These are phyloP conservation scores for Drosophila quinaria DNA, from an alignment of 2,888 invertebrate species.

Conservation along the genomic window DNA sequence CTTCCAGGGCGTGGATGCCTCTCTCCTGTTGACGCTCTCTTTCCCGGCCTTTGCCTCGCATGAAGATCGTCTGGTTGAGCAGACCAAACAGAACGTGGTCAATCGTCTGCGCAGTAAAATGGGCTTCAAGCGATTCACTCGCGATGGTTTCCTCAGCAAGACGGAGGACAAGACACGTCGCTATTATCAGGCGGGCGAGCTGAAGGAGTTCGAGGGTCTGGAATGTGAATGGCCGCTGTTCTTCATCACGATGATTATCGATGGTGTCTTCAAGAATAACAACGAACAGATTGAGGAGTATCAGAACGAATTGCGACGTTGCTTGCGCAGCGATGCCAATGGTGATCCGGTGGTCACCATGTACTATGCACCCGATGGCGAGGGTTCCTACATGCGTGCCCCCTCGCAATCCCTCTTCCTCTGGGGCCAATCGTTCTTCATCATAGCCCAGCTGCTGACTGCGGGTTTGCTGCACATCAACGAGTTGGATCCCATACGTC, in stretches of 20 bases:
- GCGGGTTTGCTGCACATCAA: conserved; percentile 96
- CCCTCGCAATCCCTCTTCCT: conserved; percentile 90
- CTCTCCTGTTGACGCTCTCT: conserved; percentile 96
- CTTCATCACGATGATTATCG: conserved; percentile 97
- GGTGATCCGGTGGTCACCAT: conserved; percentile 97
- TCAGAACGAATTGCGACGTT: conserved; percentile 92
- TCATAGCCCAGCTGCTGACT: conserved; percentile 96
- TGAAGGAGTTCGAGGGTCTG: conserved; percentile 97
- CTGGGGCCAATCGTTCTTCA: conserved; percentile 98
- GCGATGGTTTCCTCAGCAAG: conserved; percentile 97
- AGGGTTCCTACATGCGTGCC: conserved; percentile 84
- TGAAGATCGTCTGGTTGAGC: conserved; percentile 94
- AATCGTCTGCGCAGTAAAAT: conserved; percentile 93
- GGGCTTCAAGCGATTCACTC: conserved; percentile 96
- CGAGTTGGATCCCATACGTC: conserved; percentile 97
- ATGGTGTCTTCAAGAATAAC: conserved; percentile 95
- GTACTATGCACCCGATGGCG: conserved; percentile 89
- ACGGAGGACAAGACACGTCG: conserved; percentile 90
- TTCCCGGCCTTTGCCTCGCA: conserved; percentile 99
- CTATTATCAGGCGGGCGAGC: conserved; percentile 94
- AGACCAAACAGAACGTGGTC: conserved; percentile 94
- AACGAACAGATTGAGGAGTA: conserved; percentile 97
- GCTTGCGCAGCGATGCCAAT: conserved; percentile 92
- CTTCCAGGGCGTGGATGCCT: conserved; percentile 95
- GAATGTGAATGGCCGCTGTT: conserved; percentile 99